Evolutionary conservation across 2,888 invertebrate species (phyloP).

Genomic region (Mesoligia furuncula): DNA sequence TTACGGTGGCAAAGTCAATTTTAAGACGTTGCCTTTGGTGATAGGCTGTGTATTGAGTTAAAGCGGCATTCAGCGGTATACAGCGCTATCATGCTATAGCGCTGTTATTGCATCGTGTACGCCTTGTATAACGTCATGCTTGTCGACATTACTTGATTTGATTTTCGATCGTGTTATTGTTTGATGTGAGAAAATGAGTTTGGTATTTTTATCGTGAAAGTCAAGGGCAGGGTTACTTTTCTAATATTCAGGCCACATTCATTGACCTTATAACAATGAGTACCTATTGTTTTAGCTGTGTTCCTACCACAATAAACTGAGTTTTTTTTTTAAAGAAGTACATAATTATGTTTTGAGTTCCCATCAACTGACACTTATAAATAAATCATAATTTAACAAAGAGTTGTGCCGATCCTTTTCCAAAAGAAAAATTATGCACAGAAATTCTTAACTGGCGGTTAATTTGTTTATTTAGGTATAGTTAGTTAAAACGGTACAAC

Average conservation of each 20-base stretch:
- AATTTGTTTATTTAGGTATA: no score
- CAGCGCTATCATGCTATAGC: slow-evolving; percentile 2
- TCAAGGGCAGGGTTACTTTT: background rate
- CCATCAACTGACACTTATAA: no score
- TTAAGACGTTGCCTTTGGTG: slow-evolving; percentile 60
- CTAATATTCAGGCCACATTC: background rate
- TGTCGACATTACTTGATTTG: slow-evolving; percentile 23
- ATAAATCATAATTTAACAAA: no score
- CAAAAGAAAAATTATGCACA: no score
- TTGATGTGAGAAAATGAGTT: background rate
- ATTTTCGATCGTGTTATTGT: slow-evolving; percentile 18
- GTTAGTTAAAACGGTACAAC: no score
- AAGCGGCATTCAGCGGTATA: slow-evolving; percentile 31
- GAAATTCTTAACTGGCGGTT: no score
- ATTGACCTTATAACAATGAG: no score
- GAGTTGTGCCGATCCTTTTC: no score
- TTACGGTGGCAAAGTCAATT: slow-evolving; percentile 67
- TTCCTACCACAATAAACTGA: background rate
- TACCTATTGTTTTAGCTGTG: no score
- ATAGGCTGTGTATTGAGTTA: slow-evolving; percentile 64
- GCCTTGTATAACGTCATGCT: slow-evolving; percentile 8
- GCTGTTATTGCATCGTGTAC: slow-evolving; percentile 21
- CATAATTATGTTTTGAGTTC: no score
- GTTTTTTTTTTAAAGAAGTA: background rate
- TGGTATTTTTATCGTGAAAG: background rate